These are phyloP conservation scores for Zaprionus gabonicus DNA, from an alignment of 1,140 invertebrate species.

Conservation along the genomic window DNA sequence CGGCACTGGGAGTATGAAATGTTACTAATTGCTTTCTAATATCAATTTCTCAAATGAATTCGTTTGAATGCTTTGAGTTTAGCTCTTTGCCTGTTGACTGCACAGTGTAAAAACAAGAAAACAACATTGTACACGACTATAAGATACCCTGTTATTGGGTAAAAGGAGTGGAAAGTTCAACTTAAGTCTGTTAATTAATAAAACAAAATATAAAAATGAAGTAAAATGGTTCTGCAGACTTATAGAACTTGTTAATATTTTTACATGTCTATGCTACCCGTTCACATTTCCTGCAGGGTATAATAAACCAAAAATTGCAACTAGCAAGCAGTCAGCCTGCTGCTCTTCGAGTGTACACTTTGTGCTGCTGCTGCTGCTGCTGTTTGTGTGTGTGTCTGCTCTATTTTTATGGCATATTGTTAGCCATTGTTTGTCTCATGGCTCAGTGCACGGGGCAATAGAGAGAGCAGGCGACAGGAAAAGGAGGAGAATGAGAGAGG, in stretches of 20 bases:
- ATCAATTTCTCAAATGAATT: constrained; percentile 74
- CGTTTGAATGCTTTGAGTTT: constrained; percentile 60
- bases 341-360: background rate
- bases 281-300: background rate
- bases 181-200: background rate
- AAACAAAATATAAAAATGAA: background rate
- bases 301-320: constrained; percentile 48
- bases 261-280: background rate
- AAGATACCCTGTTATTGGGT: background rate
- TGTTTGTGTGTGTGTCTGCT: constrained; percentile 22
- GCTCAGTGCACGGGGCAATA: constrained; percentile 31
- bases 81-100: constrained; percentile 43
- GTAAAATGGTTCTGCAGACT: background rate
- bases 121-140: background rate
- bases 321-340: constrained; percentile 12
- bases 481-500: background rate
- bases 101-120: constrained; percentile 37
- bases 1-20: constrained; percentile 20
- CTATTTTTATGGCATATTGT: constrained; percentile 44
- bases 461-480: background rate
- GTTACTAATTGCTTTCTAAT: constrained; percentile 73
- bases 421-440: constrained; percentile 49
- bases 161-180: background rate
- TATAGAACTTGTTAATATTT: background rate
- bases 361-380: background rate